Conservation (phyloP, 2,888 invertebrate genomes). For the Lasioglossum morio region DNA sequence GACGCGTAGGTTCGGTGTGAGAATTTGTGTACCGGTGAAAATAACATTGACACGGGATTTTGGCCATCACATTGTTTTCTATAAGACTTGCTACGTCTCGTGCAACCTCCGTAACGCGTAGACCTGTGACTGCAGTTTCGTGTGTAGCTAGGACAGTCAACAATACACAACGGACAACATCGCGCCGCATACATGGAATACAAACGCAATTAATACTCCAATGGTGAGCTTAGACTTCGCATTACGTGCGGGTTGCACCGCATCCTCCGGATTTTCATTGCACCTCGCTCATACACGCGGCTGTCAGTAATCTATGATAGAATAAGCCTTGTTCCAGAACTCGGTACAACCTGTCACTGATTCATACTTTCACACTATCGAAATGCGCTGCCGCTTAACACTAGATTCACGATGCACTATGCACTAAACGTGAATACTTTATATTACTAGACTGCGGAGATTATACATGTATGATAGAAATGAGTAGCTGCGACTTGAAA, state of each 20-base stretch:
- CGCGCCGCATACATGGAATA: constrained; percentile 48
- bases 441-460: not conserved
- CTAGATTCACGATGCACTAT: not conserved
- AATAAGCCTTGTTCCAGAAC: not conserved
- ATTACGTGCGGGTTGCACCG: constrained; percentile 24
- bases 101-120: not conserved
- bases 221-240: constrained; percentile 62
- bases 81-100: not conserved
- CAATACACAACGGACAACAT: not conserved
- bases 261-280: not conserved
- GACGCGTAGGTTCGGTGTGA: constrained; percentile 30
- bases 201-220: constrained; percentile 48
- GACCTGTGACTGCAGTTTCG: constrained; percentile 27
- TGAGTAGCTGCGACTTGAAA: not conserved
- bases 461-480: not conserved
- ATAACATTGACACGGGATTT: not conserved
- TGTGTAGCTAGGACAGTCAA: constrained; percentile 22
- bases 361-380: too few relatives aligned
- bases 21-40: constrained; percentile 13
- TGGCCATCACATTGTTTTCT: not conserved
- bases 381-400: too few relatives aligned
- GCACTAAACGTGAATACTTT: not conserved
- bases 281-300: not conserved
- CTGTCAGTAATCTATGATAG: not conserved
- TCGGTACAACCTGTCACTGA: not conserved